Conservation (phyloP, 2,797 vertebrate species). For the Luscinia megarhynchos region DNA sequence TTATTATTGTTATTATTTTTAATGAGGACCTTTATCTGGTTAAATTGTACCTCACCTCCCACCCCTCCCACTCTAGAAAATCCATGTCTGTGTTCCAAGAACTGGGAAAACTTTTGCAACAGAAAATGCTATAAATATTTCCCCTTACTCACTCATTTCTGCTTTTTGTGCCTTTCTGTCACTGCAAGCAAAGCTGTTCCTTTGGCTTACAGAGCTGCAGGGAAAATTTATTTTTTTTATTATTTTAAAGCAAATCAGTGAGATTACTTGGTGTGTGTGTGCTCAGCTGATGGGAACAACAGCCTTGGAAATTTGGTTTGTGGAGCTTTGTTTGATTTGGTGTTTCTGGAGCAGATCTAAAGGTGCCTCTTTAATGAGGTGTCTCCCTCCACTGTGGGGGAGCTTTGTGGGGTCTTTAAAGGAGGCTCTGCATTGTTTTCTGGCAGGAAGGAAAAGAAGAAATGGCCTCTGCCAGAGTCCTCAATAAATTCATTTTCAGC, state of each 20-base stretch:
- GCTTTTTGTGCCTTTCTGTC: background rate
- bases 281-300: conserved; percentile 39
- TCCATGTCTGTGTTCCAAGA: background rate
- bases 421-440: conserved; percentile 10
- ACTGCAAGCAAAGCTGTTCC: background rate
- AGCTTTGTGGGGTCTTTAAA: background rate
- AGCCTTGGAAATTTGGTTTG: background rate
- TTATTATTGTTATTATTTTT: conserved; percentile 4
- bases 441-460: background rate
- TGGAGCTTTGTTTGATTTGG: background rate
- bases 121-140: background rate
- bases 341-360: background rate
- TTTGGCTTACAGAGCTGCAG: background rate
- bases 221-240: background rate
- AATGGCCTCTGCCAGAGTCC: conserved; percentile 7
- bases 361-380: background rate
- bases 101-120: background rate
- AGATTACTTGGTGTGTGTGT: background rate
- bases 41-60: background rate
- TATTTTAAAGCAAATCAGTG: background rate
- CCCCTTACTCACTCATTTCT: background rate
- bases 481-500: conserved; percentile 23
- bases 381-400: background rate
- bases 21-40: conserved; percentile 31
- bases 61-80: background rate